phyloP scores from a whole-genome alignment of 2,797 vertebrate genomes.

The Corythornis leucogaster region DNA sequence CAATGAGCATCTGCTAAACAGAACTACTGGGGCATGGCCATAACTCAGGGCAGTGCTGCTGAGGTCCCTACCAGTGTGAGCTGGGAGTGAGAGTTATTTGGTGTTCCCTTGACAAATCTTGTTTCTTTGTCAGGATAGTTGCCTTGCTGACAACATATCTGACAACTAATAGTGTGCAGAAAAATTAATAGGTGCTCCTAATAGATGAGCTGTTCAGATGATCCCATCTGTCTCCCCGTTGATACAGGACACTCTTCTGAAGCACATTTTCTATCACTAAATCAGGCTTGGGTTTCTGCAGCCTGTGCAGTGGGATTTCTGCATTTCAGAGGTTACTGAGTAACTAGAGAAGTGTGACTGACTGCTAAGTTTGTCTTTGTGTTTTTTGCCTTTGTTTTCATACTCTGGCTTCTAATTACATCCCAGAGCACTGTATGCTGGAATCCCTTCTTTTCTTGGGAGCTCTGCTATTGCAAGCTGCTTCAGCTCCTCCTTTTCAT shows the following conservation, averaged over 20 bases:
- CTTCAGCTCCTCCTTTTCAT: not conserved
- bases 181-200: conserved; percentile 16
- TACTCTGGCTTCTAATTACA: not conserved
- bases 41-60: not conserved
- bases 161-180: not conserved
- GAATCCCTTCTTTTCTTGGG: not conserved
- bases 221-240: not conserved
- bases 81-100: not conserved
- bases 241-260: not conserved
- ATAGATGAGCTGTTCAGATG: conserved; percentile 21
- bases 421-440: not conserved
- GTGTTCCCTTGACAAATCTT: conserved; percentile 16
- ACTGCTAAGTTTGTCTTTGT: not conserved
- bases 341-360: not conserved
- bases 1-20: conserved; percentile 43
- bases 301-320: not conserved
- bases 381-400: conserved; percentile 26
- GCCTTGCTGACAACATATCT: conserved; percentile 20
- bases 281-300: not conserved
- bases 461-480: not conserved
- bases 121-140: conserved; percentile 22
- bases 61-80: not conserved
- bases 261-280: not conserved
- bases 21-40: not conserved
- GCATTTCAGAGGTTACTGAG: not conserved